Conservation (phyloP, 2,888 invertebrate genomes). For the Adelphocoris suturalis region DNA sequence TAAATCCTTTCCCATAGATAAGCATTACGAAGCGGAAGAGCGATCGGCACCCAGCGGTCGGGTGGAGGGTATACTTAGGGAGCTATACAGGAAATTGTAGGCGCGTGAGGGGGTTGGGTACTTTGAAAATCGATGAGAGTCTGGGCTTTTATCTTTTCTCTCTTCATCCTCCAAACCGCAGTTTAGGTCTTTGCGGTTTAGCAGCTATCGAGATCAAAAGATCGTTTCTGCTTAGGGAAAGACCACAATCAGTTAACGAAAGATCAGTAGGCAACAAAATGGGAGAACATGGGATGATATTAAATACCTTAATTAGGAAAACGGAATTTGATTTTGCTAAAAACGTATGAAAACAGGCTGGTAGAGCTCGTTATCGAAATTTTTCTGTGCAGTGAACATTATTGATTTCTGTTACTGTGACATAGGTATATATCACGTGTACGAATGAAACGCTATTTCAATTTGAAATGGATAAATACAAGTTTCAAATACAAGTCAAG, state of each 20-base stretch:
- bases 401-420: too few relatives aligned
- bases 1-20: conserved; percentile 42
- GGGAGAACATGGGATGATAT: background rate
- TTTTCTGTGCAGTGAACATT: too few relatives aligned
- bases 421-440: too few relatives aligned
- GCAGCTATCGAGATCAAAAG: background rate
- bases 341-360: too few relatives aligned
- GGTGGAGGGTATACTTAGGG: conserved; percentile 3
- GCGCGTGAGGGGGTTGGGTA: conserved; percentile 18
- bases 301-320: background rate
- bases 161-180: conserved; percentile 5
- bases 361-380: too few relatives aligned
- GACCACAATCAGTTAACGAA: background rate
- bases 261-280: background rate
- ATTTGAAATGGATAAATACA: too few relatives aligned
- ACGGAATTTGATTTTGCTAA: too few relatives aligned
- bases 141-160: conserved; percentile 28
- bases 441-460: too few relatives aligned
- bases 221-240: background rate
- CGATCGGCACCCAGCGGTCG: background rate
- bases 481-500: too few relatives aligned
- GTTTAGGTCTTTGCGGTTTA: background rate
- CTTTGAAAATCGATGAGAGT: conserved; percentile 26
- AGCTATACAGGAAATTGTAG: conserved; percentile 34
- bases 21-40: conserved; percentile 32